Base-by-base conservation (phyloP, 2,797 vertebrate species). In the Arnoldichthys spilopterus region DNA sequence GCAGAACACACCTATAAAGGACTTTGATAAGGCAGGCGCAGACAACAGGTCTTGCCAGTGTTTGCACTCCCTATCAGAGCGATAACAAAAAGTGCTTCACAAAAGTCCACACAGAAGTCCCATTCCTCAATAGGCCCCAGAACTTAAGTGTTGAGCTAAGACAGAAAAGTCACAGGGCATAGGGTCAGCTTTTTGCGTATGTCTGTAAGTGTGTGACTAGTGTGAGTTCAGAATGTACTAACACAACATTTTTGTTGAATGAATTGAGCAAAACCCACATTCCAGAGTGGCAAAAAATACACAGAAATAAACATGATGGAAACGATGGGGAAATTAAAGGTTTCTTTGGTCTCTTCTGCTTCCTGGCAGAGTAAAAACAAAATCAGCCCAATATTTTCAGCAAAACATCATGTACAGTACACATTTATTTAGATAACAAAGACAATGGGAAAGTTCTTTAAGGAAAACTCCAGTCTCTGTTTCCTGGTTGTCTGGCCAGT, bases 1-100 rank as follows among this genome's bases (percentile, higher is more conserved):
- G 74, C 73, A 78, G 74, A 84, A 80, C 82, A 82, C 84, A 82
- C 84, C 82, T 82, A 74, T 74, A 80, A 72, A 85, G 82, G 77
- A 86, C 84, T 84, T 84, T 86, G 84, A 86, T 86, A 86, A 82
- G 66, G 74, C 68, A 78, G 70, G 40, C 63, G 75, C 64, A 86
- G 82, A 86, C 84, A 82, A 78, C 77, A 76, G 68, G 77, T 68
- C 72, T 76, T 82, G 77, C 68, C 81, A 59, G 58, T 86, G 84
- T 86, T 86, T 84, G 84, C 82, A 70, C 77, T 83, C 70, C 78
- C 77, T 84, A 84, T 86, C 84, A 82, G 82, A 84, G 56, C 72
- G 84, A 86, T 86, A 86, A 86, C 72, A 84, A 64, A 72, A 82
- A 85, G 68, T 80, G 74, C 77, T 74, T 84, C 79, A 80, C 70